These are phyloP conservation scores for Eupithecia pulchellata DNA, from an alignment of 2,888 invertebrate genomes.

Conservation along the genomic window DNA sequence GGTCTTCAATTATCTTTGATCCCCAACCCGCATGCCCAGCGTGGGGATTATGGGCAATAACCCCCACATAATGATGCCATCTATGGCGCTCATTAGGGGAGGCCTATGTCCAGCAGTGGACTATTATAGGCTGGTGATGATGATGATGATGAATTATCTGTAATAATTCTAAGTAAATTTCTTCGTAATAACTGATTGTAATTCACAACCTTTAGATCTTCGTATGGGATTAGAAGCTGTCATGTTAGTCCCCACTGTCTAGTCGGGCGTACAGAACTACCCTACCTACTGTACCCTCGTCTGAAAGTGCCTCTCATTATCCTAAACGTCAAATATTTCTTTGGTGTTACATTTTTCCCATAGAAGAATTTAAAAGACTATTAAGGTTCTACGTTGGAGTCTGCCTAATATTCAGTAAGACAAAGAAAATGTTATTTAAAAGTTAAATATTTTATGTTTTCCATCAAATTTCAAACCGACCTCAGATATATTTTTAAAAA, in stretches of 20 bases:
- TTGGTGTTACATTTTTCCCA: constrained; percentile 26
- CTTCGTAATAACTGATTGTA: constrained; percentile 19
- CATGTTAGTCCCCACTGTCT: constrained; percentile 38
- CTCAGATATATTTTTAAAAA: neutral
- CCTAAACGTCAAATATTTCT: constrained; percentile 36
- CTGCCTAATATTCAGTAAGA: neutral
- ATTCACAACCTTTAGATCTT: constrained; percentile 21
- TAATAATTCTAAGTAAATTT: too few species aligned
- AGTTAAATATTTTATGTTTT: neutral
- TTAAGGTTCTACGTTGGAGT: neutral
- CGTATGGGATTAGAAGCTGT: constrained; percentile 42
- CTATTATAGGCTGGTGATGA: too few species aligned
- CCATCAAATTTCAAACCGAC: neutral
- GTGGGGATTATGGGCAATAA: too few species aligned
- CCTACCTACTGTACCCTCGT: constrained; percentile 37
- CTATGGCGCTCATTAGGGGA: too few species aligned
- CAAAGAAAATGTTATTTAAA: neutral
- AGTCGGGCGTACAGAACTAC: constrained; percentile 41
- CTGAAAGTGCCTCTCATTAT: constrained; percentile 37
- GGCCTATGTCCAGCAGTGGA: too few species aligned
- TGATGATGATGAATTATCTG: too few species aligned
- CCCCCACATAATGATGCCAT: too few species aligned
- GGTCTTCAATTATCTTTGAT: constrained; percentile 20
- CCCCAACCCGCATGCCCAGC: too few species aligned
- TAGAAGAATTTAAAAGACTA: constrained; percentile 24